Base-by-base conservation (phyloP, 2,113 vertebrate genomes). In the Amazona guildingii region DNA sequence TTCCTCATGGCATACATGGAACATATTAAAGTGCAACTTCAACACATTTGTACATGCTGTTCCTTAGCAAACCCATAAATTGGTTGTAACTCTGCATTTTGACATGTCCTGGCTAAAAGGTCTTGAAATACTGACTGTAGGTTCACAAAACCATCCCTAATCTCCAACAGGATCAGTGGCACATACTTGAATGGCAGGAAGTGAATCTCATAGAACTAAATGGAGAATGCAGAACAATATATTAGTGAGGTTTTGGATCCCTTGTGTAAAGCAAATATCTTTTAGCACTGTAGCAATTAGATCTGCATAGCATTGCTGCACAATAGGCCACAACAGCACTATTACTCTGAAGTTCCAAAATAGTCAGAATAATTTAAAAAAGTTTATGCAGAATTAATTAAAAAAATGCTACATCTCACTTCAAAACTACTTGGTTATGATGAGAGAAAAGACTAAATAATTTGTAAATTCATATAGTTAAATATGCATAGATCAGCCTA, bases 401-500 rank as follows among this genome's bases (percentile, higher is more conserved):
- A 85, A 83, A 82, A 31, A 93, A 92, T 59, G 23, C 11, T 63
- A 62, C 57, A 81, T 51, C 19, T 54, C 39, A 29, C 13, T 52
- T 94, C 16, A 93, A 83, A 93, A 75, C 16, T 29, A 16, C 48
- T 87, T 92, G 63, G 46, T 55, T 35, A 72, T 17, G 39, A 52
- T 52, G 59, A 91, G 43, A 59, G 17, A 83, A 90, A 72, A 86
- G 23, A 46, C 23, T 86, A 81, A 85, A 52, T 46, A 44, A 17
- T 31, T 14, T n/a, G 11, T 48, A 83, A 93, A 96, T 86, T 92
- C 52, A 63, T 46, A 49, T 52, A 51, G 79, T 92, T 93, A 67
- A 92, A 83, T 29, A 88, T 76, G 70, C 66, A 85, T 67, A 37
- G 63, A 90, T 93, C 84, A 94, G 3, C 57, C 70, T 85, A 86